Percentiles rank a stretch among this genome's conserved stretches.
Conservation (phyloP, 2,888 invertebrate species). For the Tenthredo amoena region DNA sequence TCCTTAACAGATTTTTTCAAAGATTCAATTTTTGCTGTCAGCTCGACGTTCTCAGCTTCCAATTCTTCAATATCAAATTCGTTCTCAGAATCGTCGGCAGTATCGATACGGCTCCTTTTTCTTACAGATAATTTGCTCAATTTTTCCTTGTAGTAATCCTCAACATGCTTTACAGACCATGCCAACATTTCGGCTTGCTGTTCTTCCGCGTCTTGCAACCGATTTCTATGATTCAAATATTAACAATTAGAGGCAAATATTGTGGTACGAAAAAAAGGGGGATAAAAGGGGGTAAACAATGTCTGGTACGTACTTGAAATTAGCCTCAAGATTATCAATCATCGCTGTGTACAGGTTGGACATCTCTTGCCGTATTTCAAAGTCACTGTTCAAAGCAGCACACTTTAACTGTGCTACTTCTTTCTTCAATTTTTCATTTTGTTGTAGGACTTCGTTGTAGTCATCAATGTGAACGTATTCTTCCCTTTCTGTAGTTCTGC, state of each 20-base stretch:
- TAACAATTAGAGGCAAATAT: neutral
- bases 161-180: constrained; percentile 68
- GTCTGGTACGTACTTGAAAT: constrained; percentile 66
- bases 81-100: constrained; percentile 50
- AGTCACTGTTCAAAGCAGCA: constrained; percentile 67
- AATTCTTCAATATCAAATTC: constrained; percentile 60
- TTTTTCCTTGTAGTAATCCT: constrained; percentile 70
- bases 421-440: constrained; percentile 69
- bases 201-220: constrained; percentile 69
- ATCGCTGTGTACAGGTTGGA: constrained; percentile 68
- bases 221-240: constrained; percentile 60
- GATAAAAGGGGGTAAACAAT: neutral
- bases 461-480: constrained; percentile 61
- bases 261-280: no score
- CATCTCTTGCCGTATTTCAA: constrained; percentile 72
- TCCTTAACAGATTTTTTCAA: constrained; percentile 64
- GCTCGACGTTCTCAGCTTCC: constrained; percentile 65
- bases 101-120: constrained; percentile 61
- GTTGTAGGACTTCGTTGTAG: constrained; percentile 67
- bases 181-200: constrained; percentile 70
- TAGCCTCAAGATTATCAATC: constrained; percentile 69
- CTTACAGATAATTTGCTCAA: constrained; percentile 49
- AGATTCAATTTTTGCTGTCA: constrained; percentile 64
- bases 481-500: neutral
- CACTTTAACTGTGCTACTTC: constrained; percentile 67